Percentiles rank a stretch among this genome's conserved stretches.
Conservation (phyloP, 2,797 vertebrate genomes). For the Oreonectes daqikongensis region DNA sequence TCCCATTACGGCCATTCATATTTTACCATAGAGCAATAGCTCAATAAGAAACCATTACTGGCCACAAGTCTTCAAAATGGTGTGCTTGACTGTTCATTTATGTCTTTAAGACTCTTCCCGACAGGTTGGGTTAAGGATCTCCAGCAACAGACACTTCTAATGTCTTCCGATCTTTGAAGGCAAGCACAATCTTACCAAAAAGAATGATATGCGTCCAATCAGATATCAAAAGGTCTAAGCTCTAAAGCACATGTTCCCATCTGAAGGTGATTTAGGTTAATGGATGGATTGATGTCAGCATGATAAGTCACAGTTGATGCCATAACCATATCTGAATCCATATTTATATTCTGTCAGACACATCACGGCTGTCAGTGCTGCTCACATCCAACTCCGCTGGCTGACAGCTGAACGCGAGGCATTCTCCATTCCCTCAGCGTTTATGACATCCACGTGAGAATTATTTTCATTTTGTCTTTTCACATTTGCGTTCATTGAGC, state of each 20-base stretch:
- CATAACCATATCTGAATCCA: slow-evolving; percentile 47
- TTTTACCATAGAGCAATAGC: slow-evolving; percentile 37
- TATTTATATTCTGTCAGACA: slow-evolving; percentile 51
- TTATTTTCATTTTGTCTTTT: slow-evolving; percentile 28
- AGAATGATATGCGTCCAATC: not conserved
- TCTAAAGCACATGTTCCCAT: slow-evolving; percentile 15
- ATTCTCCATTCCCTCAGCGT: slow-evolving; percentile 13
- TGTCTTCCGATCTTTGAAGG: not conserved
- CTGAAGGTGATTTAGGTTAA: slow-evolving; percentile 26
- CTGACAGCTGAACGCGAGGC: slow-evolving; percentile 46
- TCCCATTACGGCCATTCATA: slow-evolving; percentile 29
- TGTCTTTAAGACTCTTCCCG: slow-evolving; percentile 11
- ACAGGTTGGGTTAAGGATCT: slow-evolving; percentile 3
- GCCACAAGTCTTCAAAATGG: slow-evolving; percentile 13
- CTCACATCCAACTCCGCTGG: slow-evolving; percentile 29
- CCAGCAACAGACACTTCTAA: not conserved
- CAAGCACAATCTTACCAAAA: not conserved
- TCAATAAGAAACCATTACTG: slow-evolving; percentile 40
- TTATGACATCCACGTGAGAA: slow-evolving; percentile 29
- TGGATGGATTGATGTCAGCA: slow-evolving; percentile 32
- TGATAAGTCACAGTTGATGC: slow-evolving; percentile 29
- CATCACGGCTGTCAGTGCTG: slow-evolving; percentile 43
- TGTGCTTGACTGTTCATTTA: slow-evolving; percentile 26
- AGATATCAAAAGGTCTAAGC: slow-evolving; percentile 20
- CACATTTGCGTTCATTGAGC: slow-evolving; percentile 31